These are phyloP conservation scores for Urocynchramus pylzowi DNA, from an alignment of 2,113 vertebrate genomes.

Conservation along the genomic window DNA sequence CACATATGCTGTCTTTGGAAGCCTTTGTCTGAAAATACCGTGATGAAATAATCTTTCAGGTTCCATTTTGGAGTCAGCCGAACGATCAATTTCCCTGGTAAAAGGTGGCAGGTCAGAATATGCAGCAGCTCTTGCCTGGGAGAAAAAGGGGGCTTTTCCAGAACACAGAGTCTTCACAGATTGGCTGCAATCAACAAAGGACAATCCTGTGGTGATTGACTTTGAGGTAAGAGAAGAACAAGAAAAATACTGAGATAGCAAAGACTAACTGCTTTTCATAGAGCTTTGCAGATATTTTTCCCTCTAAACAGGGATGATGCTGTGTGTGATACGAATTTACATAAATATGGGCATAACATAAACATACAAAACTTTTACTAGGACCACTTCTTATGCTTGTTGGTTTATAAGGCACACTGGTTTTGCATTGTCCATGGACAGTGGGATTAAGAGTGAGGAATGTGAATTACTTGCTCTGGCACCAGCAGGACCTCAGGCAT, in stretches of 20 bases:
- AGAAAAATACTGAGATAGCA: not conserved
- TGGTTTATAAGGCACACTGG: accelerated
- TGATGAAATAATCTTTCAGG: conserved; percentile 67
- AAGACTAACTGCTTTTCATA: not conserved
- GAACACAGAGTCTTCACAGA: conserved; percentile 66
- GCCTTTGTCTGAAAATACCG: not conserved
- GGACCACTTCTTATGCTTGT: not conserved
- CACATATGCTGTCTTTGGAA: not conserved
- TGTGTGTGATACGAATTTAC: not conserved
- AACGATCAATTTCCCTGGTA: conserved; percentile 82
- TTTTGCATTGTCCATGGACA: not conserved
- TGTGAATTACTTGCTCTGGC: accelerated
- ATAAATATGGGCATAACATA: not conserved
- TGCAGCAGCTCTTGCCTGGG: conserved; percentile 82
- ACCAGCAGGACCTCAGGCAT: not conserved
- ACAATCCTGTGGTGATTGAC: conserved; percentile 83
- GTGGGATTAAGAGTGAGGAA: not conserved
- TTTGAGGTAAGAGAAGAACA: conserved; percentile 75
- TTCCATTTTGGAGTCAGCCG: conserved; percentile 82
- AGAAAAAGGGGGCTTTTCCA: conserved; percentile 73
- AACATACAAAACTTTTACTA: not conserved
- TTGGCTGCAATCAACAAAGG: conserved; percentile 85
- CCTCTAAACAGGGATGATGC: not conserved
- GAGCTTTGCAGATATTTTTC: not conserved
- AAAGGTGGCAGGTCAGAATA: conserved; percentile 81